Evolutionary conservation across 2,888 invertebrate species (phyloP).

Genomic region (Drosophila peninsularis): DNA sequence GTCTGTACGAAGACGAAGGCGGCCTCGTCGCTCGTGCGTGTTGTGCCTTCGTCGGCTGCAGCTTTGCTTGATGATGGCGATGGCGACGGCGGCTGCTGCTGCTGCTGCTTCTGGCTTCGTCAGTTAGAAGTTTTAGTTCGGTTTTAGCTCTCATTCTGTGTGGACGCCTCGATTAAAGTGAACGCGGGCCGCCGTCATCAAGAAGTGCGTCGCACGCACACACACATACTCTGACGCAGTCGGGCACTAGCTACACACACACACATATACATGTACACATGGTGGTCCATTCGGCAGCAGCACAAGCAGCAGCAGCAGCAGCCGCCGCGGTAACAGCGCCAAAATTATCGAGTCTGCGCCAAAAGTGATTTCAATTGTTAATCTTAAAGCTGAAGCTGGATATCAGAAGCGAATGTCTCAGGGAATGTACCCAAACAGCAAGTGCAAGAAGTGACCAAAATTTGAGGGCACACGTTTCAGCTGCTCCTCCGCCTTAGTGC

Average conservation of each 20-base stretch:
- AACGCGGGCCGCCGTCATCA: constrained; percentile 40
- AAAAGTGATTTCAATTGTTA: constrained; percentile 70
- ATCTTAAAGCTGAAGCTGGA: constrained; percentile 51
- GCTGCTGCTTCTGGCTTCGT: constrained; percentile 33
- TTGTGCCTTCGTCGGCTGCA: constrained; percentile 30
- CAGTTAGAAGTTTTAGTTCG: constrained; percentile 77
- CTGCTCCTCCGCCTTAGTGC: neutral
- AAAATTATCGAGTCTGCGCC: constrained; percentile 76
- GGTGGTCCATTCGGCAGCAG: constrained; percentile 37
- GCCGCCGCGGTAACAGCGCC: constrained; percentile 69
- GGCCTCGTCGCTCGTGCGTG: constrained; percentile 22
- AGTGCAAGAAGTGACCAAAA: constrained; percentile 51
- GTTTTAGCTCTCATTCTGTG: constrained; percentile 83
- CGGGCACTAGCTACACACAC: constrained; percentile 28
- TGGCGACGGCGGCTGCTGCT: constrained; percentile 1
- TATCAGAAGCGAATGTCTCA: constrained; percentile 23
- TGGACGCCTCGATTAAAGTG: constrained; percentile 67
- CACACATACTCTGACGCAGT: constrained; percentile 31
- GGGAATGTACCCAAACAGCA: constrained; percentile 16
- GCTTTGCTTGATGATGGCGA: constrained; percentile 16
- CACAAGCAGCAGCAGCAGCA: constrained; percentile 20
- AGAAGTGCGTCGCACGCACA: constrained; percentile 61
- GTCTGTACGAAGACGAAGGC: constrained; percentile 33
- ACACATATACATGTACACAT: constrained; percentile 15
- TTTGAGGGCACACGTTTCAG: constrained; percentile 19